Evolutionary conservation across 2,888 invertebrate genomes (phyloP).

Genomic region (Elegia similella): DNA sequence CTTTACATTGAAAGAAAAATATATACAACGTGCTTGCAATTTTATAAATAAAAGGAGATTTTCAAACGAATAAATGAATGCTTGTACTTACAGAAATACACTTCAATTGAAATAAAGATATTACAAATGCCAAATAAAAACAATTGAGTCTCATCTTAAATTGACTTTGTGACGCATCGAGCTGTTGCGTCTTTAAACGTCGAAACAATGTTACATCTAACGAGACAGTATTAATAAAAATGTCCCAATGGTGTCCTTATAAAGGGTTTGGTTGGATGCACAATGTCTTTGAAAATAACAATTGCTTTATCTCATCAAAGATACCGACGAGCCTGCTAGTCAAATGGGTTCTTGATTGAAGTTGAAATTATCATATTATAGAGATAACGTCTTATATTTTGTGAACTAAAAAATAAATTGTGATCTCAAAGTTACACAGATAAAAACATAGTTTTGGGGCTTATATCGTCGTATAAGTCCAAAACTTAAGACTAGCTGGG

Average conservation of each 20-base stretch:
- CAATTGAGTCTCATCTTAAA: conserved; percentile 31
- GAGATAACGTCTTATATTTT: neutral
- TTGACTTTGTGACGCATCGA: conserved; percentile 40
- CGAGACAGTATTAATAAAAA: conserved; percentile 9
- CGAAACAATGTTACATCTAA: conserved; percentile 37
- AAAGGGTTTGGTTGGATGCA: conserved; percentile 33
- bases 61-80: too few species aligned
- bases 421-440: too few species aligned
- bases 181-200: conserved; percentile 39
- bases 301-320: conserved; percentile 8
- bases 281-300: conserved; percentile 17
- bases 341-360: neutral
- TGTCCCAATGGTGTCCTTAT: conserved; percentile 47
- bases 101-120: neutral
- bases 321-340: neutral
- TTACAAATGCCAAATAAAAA: neutral
- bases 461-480: too few species aligned
- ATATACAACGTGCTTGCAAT: too few species aligned
- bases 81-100: neutral
- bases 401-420: too few species aligned
- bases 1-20: too few species aligned
- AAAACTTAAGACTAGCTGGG: too few species aligned
- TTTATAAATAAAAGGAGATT: too few species aligned
- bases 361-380: neutral
- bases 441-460: too few species aligned